Evolutionary conservation across 2,797 vertebrate species (phyloP), one percentile per base, ranked within the genome.

Genomic region (Cygnus olor): DNA sequence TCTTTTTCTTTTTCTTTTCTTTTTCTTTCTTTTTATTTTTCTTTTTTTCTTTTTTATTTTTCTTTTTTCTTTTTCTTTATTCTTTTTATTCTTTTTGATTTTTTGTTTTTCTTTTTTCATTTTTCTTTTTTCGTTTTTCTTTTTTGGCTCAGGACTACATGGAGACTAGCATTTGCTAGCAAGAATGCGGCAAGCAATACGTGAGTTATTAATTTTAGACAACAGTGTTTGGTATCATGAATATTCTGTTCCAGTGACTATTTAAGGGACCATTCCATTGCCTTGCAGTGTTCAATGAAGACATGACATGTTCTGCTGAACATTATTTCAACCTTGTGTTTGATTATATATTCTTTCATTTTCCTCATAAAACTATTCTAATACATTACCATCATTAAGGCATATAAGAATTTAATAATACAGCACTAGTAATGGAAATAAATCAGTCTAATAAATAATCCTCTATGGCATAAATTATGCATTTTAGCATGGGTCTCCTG

Each of bases 341-440:
- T 94, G 73, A 30, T 88, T 72, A n/a, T 11, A 14, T 32, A 47
- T 65, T 86, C 66, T 89, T 88, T 63, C 5, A 73, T 93, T 96
- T 64, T 57, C 76, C 54, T 79, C 56, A 64, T 73, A 72, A 88
- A 91, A 68, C 49, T 85, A 68, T 53, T 94, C 45, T 80, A 89
- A 25, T 65, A 66, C 14, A 20, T 83, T 93, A 58, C 22, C 30
- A 78, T 72, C 38, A 69, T 80, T 86, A 95, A 94, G 36, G 34
- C 20, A 45, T 56, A 53, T 53, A 94, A 85, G 49, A 89, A 44
- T 68, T 95, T 86, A 90, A 85, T 76, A 93, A 32, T 32, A 80
- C 69, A 84, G 73, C 70, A 91, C 30, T n/a, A 78, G n/a, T 61
- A 95, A 92, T 28, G 89, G 27, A 44, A 44, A 47, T 84, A 92